Evolutionary conservation across 2,113 vertebrate species (phyloP).

Genomic region (Anseranas semipalmata): DNA sequence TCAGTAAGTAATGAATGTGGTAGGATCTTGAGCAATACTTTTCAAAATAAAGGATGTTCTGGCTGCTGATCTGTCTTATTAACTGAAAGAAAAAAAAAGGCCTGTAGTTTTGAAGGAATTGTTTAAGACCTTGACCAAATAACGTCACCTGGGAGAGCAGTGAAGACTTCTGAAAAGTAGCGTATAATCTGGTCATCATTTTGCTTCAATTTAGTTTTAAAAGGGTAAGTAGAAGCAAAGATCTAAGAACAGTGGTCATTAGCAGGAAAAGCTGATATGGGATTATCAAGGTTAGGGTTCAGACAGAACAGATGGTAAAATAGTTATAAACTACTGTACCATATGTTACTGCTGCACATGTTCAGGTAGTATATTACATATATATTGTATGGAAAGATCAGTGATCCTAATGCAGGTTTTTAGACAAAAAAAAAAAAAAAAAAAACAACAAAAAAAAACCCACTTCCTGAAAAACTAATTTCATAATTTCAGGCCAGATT

Average conservation of each 20-base stretch:
- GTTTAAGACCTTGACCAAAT: background rate
- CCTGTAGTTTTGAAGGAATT: background rate
- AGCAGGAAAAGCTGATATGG: background rate
- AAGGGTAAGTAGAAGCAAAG: background rate
- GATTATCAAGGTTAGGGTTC: slow-evolving; percentile 22
- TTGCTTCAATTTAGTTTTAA: background rate
- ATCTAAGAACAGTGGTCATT: background rate
- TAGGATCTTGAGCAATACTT: background rate
- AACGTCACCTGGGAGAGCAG: background rate
- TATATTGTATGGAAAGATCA: background rate
- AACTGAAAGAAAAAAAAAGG: background rate
- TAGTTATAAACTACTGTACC: background rate
- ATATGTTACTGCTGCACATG: background rate
- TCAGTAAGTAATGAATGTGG: background rate
- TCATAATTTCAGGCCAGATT: background rate
- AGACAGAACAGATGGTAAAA: slow-evolving; percentile 19
- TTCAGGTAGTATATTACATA: slow-evolving; percentile 11
- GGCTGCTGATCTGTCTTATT: background rate
- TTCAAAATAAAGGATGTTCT: background rate
- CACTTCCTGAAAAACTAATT: background rate
- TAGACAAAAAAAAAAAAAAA: background rate
- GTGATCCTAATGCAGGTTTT: background rate
- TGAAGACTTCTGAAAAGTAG: background rate
- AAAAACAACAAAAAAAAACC: background rate
- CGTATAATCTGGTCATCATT: rapidly evolving